A percentile compares a stretch with the other conserved stretches of the same genome.
Conservation (phyloP, 2,888 invertebrate genomes). For the Callyntrura guangdongensis region DNA sequence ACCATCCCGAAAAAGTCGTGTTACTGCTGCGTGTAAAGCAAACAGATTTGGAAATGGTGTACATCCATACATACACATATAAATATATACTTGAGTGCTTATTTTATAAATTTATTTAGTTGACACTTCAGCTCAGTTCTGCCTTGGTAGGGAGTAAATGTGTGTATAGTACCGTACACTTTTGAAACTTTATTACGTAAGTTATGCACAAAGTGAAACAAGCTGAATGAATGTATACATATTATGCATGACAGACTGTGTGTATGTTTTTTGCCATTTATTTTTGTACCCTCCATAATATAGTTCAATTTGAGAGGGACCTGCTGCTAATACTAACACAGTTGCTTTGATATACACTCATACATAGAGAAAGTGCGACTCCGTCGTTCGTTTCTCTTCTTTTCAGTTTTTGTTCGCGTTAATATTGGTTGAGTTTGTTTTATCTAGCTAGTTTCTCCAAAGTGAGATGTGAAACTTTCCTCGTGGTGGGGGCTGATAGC, state of each 20-base stretch:
- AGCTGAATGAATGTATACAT: slow-evolving; percentile 9
- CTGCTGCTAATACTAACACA: background rate
- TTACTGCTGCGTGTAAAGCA: background rate
- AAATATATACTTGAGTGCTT: too few species aligned
- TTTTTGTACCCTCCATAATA: background rate
- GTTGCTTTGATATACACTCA: slow-evolving; percentile 1
- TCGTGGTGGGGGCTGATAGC: slow-evolving; percentile 12
- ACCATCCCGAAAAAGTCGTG: background rate
- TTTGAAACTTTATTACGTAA: slow-evolving; percentile 16
- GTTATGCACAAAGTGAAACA: background rate
- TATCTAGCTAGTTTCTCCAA: slow-evolving; percentile 34
- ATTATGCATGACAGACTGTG: background rate
- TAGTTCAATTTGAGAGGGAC: background rate
- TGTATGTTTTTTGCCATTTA: slow-evolving; percentile 16
- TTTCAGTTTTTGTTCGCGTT: background rate
- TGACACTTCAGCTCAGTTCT: background rate
- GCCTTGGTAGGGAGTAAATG: background rate
- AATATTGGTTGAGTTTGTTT: slow-evolving; percentile 34
- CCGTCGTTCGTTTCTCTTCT: background rate
- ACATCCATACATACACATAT: background rate
- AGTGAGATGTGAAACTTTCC: slow-evolving; percentile 13
- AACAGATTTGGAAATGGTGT: background rate
- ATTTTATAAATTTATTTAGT: background rate
- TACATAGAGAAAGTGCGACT: background rate
- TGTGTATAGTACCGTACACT: background rate